phyloP scores from a whole-genome alignment of 64 coral and sea anemone species.

The Stichodactyla helianthus region DNA sequence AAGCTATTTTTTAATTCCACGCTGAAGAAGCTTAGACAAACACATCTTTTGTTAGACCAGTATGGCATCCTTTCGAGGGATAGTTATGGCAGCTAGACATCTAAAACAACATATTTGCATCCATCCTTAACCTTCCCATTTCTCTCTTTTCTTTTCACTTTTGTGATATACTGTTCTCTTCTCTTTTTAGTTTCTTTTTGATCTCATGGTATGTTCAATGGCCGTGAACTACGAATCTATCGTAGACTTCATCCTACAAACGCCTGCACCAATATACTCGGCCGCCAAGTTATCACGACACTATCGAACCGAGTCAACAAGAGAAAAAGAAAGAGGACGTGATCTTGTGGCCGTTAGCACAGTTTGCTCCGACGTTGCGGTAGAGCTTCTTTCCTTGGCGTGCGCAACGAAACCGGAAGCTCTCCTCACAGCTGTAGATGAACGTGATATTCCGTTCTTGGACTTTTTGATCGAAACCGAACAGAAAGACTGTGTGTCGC shows the following conservation, averaged over 20 bases:
- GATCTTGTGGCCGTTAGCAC: slow-evolving; percentile 75
- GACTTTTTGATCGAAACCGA: slow-evolving; percentile 92
- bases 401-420: slow-evolving; percentile 68
- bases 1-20: no score
- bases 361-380: slow-evolving; percentile 79
- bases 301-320: slow-evolving; percentile 76
- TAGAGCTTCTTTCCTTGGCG: slow-evolving; percentile 84
- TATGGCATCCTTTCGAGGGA: no score
- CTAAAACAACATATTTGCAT: no score
- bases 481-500: slow-evolving; percentile 92
- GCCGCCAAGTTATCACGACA: slow-evolving; percentile 89
- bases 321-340: slow-evolving; percentile 88
- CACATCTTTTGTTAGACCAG: no score
- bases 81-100: no score
- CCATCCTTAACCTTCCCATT: no score
- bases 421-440: slow-evolving; percentile 86
- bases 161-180: not conserved
- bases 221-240: slow-evolving; percentile 70
- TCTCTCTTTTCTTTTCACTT: no score
- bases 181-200: slow-evolving; percentile 78
- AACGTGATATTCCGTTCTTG: slow-evolving; percentile 80
- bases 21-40: no score
- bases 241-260: slow-evolving; percentile 89
- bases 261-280: slow-evolving; percentile 88
- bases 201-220: slow-evolving; percentile 96